These are phyloP conservation scores for Gandaritis pyraliata DNA, from an alignment of 2,888 invertebrate species.

Conservation along the genomic window DNA sequence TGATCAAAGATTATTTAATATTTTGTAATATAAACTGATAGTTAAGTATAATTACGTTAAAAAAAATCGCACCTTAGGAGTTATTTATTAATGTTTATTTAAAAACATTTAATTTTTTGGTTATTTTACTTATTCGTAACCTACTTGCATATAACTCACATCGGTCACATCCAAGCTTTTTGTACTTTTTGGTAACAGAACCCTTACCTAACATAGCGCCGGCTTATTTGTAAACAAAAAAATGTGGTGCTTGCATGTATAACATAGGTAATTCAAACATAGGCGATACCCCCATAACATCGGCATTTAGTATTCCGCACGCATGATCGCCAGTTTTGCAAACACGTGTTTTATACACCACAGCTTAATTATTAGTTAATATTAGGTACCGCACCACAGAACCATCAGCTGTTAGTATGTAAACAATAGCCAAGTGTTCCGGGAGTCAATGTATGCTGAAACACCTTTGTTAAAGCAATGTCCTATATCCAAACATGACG, in stretches of 20 bases:
- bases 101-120: too few relatives aligned
- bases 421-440: constrained; percentile 31
- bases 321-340: constrained; percentile 16
- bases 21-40: neutral
- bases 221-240: constrained; percentile 33
- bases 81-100: too few relatives aligned
- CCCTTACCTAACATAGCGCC: neutral
- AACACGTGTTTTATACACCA: constrained; percentile 22
- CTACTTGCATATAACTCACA: too few relatives aligned
- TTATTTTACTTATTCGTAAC: too few relatives aligned
- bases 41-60: too few relatives aligned
- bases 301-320: constrained; percentile 21
- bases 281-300: neutral
- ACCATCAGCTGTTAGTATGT: constrained; percentile 24
- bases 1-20: neutral
- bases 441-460: constrained; percentile 31
- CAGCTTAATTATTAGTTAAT: constrained; percentile 14
- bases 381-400: constrained; percentile 14
- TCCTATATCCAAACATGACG: constrained; percentile 31
- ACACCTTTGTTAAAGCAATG: constrained; percentile 35
- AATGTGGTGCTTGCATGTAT: constrained; percentile 11
- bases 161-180: too few relatives aligned
- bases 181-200: neutral
- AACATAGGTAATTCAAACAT: constrained; percentile 19
- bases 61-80: too few relatives aligned